These are phyloP conservation scores for Ptilonorhynchus violaceus DNA, from an alignment of 2,113 vertebrate genomes.

Conservation along the genomic window DNA sequence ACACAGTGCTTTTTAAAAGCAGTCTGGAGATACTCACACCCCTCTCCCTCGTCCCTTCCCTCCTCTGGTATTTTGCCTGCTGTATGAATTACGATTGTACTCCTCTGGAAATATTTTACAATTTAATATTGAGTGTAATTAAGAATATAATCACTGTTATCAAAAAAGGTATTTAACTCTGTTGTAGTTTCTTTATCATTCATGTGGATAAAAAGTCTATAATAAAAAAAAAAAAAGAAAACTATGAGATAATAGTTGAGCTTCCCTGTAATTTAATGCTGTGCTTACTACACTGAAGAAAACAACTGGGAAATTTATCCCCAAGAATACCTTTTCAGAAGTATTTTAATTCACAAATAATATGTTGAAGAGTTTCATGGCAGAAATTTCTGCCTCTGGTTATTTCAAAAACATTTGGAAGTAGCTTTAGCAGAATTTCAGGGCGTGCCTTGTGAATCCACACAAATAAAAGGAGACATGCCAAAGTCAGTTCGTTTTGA, in stretches of 20 bases:
- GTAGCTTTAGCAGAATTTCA: neutral
- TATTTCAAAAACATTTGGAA: neutral
- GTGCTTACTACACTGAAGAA: neutral
- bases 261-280: constrained; percentile 68
- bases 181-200: constrained; percentile 99
- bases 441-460: neutral
- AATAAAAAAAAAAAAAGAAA: constrained; percentile 73
- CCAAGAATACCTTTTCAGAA: neutral
- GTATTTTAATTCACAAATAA: constrained; percentile 25
- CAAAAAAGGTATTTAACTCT: constrained; percentile 96
- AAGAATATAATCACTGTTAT: constrained; percentile 91
- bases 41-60: constrained; percentile 1
- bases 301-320: neutral
- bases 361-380: neutral
- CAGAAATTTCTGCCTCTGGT: constrained; percentile 3
- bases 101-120: constrained; percentile 85
- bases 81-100: constrained; percentile 82
- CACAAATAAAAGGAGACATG: neutral
- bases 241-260: constrained; percentile 67
- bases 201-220: constrained; percentile 98
- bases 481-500: neutral
- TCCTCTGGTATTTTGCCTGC: constrained; percentile 79
- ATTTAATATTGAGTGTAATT: constrained; percentile 87
- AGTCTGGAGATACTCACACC: constrained; percentile 49
- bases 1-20: constrained; percentile 66